Evolutionary conservation across 2,113 vertebrate species (phyloP).

Genomic region (Dascyllus trimaculatus): DNA sequence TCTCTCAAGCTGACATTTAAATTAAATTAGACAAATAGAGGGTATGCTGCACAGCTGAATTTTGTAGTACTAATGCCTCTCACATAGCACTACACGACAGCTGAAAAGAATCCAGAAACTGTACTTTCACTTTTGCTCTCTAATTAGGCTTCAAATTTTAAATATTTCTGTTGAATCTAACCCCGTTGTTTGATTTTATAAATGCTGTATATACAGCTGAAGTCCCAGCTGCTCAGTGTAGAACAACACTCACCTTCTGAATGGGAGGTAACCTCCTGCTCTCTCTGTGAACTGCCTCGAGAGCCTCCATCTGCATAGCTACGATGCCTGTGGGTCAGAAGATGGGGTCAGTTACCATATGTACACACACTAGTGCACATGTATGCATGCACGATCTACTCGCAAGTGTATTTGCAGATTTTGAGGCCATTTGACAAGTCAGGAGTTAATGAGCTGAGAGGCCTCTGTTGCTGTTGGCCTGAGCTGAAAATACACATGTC

Average conservation of each 20-base stretch:
- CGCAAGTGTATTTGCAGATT: conserved; percentile 56
- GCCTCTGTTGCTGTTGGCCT: conserved; percentile 32
- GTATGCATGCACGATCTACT: conserved; percentile 5
- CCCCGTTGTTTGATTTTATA: not conserved
- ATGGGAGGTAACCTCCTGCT: conserved; percentile 97
- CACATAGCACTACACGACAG: not conserved
- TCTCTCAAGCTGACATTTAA: not conserved
- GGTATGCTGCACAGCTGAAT: too few species aligned
- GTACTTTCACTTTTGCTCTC: not conserved
- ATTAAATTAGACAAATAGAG: not conserved
- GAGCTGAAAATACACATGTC: conserved; percentile 52
- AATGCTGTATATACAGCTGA: not conserved
- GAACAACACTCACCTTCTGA: conserved; percentile 90
- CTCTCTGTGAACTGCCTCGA: conserved; percentile 96
- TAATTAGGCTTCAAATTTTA: not conserved
- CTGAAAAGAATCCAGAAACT: not conserved
- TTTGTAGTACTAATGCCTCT: too few species aligned
- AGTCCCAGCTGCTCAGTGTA: not conserved
- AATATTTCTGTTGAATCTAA: not conserved
- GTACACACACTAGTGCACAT: conserved; percentile 23
- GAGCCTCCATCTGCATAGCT: conserved; percentile 97
- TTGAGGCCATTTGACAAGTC: conserved; percentile 55
- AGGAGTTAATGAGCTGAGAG: conserved; percentile 65
- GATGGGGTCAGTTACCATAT: conserved; percentile 54
- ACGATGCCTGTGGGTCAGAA: conserved; percentile 90